Percentiles rank a stretch among this genome's conserved stretches.
These are phyloP conservation scores for Leucoptera coffeella DNA, from an alignment of 2,888 invertebrate genomes.

Conservation along the genomic window DNA sequence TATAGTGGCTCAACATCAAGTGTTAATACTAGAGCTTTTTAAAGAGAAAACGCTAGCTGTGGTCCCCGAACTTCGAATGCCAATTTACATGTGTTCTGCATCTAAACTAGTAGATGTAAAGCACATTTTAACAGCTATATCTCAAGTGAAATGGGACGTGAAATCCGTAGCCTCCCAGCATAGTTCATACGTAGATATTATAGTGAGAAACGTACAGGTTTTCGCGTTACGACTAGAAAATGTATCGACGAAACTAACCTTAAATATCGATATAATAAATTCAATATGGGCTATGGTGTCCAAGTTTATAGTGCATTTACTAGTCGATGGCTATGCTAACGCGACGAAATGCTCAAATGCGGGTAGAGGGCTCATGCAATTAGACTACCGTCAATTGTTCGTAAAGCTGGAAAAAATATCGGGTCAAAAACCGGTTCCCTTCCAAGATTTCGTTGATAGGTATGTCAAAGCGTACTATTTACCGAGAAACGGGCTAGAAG, in stretches of 20 bases:
- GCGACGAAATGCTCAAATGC: slow-evolving; percentile 93
- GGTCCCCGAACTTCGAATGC: slow-evolving; percentile 69
- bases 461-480: slow-evolving; percentile 97
- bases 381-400: slow-evolving; percentile 93
- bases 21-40: slow-evolving; percentile 64
- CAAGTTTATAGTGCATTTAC: slow-evolving; percentile 75
- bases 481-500: slow-evolving; percentile 80
- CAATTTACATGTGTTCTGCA: slow-evolving; percentile 83
- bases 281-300: slow-evolving; percentile 85
- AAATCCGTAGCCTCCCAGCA: slow-evolving; percentile 94
- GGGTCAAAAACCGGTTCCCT: slow-evolving; percentile 76
- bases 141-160: slow-evolving; percentile 90
- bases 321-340: slow-evolving; percentile 91
- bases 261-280: slow-evolving; percentile 63
- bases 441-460: slow-evolving; percentile 84
- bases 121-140: slow-evolving; percentile 75
- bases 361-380: slow-evolving; percentile 94
- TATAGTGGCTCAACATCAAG: slow-evolving; percentile 67
- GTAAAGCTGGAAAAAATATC: slow-evolving; percentile 86
- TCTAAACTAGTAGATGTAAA: slow-evolving; percentile 74
- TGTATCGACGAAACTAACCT: slow-evolving; percentile 61
- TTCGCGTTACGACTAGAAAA: slow-evolving; percentile 74
- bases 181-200: slow-evolving; percentile 77
- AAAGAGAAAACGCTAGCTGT: slow-evolving; percentile 67
- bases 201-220: slow-evolving; percentile 68